Conservation (phyloP, 2,888 invertebrate genomes). For the Slavum lentiscoides region DNA sequence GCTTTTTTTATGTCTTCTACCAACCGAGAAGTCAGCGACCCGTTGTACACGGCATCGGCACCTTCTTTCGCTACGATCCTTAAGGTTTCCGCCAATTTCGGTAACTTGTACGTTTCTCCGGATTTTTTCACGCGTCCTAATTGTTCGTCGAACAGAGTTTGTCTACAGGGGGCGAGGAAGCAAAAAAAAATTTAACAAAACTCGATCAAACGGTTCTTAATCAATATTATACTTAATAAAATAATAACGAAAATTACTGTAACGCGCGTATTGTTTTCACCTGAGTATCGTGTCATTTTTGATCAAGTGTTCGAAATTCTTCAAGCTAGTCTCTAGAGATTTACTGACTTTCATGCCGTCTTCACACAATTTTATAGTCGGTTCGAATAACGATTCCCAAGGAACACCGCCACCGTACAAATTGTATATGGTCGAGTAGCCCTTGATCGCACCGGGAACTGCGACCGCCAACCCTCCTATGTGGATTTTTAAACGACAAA, state of each 20-base stretch:
- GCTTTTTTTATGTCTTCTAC: conserved; percentile 70
- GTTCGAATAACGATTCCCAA: conserved; percentile 79
- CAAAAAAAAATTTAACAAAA: not conserved
- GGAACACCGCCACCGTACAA: conserved; percentile 67
- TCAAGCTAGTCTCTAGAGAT: conserved; percentile 65
- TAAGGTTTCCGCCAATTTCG: conserved; percentile 72
- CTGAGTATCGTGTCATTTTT: conserved; percentile 62
- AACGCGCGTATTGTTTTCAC: conserved; percentile 19
- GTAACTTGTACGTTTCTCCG: conserved; percentile 70
- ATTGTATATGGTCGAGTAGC: conserved; percentile 78
- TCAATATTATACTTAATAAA: no score
- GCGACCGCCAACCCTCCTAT: conserved; percentile 74
- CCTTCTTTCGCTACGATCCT: conserved; percentile 71
- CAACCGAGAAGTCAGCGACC: conserved; percentile 69
- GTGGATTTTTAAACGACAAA: no score
- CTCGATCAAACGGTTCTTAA: not conserved
- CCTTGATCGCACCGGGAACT: conserved; percentile 85
- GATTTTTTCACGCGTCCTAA: conserved; percentile 62
- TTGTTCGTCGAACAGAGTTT: conserved; percentile 33
- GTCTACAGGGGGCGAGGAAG: not conserved
- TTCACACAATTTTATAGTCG: conserved; percentile 75
- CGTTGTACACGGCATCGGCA: conserved; percentile 75
- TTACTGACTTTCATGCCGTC: conserved; percentile 67
- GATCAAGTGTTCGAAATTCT: conserved; percentile 62
- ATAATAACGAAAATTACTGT: no score